Base-by-base conservation (phyloP, 2,888 invertebrate species). In the Campoletis raptor region DNA sequence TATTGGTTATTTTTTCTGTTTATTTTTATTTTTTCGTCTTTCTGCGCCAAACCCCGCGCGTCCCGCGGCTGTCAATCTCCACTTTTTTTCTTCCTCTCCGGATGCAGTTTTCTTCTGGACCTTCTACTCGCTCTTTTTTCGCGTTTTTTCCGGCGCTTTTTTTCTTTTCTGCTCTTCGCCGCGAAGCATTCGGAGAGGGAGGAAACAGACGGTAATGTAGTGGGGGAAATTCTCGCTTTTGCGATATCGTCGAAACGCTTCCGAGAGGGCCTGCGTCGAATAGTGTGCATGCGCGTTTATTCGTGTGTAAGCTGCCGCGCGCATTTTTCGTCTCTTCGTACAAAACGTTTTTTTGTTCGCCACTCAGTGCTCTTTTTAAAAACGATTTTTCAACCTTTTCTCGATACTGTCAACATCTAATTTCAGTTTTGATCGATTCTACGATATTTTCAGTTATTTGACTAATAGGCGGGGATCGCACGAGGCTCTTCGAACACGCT, bases 301-400 rank as follows among this genome's bases (percentile, higher is more conserved):
- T 24, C 1, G 42, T 48, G 73, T 66, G 52, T 77, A n/a, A 42
- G 24, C n/a, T 37, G 57, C 24, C 72, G 72, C 81, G 85, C 85
- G 81, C 67, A 81, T 85, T 85, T 81, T 85, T 81, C 77, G 37
- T 81, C 64, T 36, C 77, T 67, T 40, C 52, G 69, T 37, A 45
- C 57, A 61, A 40, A n/a, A 67, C 66, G 36, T 79, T 48, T 64
- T 57, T 40, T 73, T 42, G 12, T 48, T 48, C 72, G 18, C 18
- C 36, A n/a, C 7, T 48, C 36, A 18, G 18, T 36, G 7, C 15
- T 9, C 18, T 61, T 57, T 64, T 76, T 76, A 10, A 18, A 64
- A 42, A 2, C 64, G 10, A 52, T 61, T 79, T 74, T 74, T 64
- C 24, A 2, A n/a, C 40, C 24, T 45, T 45, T 66, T 45, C 12